Conservation (phyloP, 2,797 vertebrate species). For the Tachyglossus aculeatus region DNA sequence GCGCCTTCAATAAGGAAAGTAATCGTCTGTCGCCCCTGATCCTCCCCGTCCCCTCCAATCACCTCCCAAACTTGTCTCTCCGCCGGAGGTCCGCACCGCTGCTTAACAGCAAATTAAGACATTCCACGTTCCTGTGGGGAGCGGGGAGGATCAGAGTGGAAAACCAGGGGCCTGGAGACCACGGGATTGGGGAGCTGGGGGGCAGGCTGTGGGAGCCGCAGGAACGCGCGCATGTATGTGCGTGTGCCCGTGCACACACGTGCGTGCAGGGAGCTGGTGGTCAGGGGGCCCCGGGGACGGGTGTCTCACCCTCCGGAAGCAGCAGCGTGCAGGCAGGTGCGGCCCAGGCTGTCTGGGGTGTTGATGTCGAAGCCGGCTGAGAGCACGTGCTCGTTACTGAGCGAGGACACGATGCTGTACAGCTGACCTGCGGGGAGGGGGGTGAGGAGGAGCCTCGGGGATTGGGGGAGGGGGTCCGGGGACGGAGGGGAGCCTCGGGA, state of each 20-base stretch:
- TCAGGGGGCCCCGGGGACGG: rapidly evolving
- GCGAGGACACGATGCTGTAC: conserved; percentile 98
- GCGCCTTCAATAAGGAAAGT: too few relatives aligned
- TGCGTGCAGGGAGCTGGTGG: too few relatives aligned
- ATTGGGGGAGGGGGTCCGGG: not conserved
- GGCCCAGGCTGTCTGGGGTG: conserved; percentile 94
- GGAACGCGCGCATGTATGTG: not conserved
- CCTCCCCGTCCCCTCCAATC: not conserved
- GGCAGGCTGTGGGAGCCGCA: not conserved
- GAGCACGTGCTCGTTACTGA: conserved; percentile 96
- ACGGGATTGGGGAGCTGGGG: too few relatives aligned
- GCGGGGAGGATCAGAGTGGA: not conserved
- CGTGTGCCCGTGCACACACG: rapidly evolving
- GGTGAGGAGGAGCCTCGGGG: not conserved
- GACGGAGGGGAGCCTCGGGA: not conserved
- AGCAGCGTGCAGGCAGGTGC: conserved; percentile 97
- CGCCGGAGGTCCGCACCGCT: conserved; percentile 94
- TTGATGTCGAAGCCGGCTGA: conserved; percentile 98
- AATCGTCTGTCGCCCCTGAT: rapidly evolving
- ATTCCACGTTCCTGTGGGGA: conserved; percentile 90
- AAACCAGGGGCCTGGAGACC: not conserved
- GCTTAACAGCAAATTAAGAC: conserved; percentile 97
- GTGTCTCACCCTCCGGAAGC: conserved; percentile 91
- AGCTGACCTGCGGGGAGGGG: conserved; percentile 86
- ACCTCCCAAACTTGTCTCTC: conserved; percentile 95